These are phyloP conservation scores for Digitonthophagus gazella DNA, from an alignment of 2,888 invertebrate species.

Conservation along the genomic window DNA sequence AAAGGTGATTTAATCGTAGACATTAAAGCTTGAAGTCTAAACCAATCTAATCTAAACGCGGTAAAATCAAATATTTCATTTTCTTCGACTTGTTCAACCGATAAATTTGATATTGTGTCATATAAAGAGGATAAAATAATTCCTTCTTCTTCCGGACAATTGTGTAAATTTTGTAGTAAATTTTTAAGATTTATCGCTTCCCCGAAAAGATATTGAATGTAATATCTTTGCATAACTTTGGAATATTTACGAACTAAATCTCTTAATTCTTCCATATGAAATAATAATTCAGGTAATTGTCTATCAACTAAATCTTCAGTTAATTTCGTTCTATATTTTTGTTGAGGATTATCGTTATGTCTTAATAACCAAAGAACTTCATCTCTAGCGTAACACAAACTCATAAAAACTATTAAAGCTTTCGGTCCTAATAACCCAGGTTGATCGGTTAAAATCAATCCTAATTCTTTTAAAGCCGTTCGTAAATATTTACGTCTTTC, in stretches of 20 bases:
- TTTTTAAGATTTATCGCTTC: slow-evolving; percentile 90
- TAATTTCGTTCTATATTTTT: slow-evolving; percentile 77
- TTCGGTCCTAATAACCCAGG: slow-evolving; percentile 97
- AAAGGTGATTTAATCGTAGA: slow-evolving; percentile 79
- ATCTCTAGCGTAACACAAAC: slow-evolving; percentile 91
- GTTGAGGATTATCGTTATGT: slow-evolving; percentile 90
- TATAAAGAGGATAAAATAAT: slow-evolving; percentile 90
- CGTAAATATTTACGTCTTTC: slow-evolving; percentile 95
- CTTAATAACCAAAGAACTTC: slow-evolving; percentile 96
- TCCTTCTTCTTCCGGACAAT: slow-evolving; percentile 92
- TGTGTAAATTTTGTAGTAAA: slow-evolving; percentile 76
- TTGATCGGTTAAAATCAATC: slow-evolving; percentile 94
- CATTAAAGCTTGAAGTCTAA: slow-evolving; percentile 90
- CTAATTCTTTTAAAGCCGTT: slow-evolving; percentile 91
- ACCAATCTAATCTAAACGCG: slow-evolving; percentile 92
- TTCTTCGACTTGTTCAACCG: slow-evolving; percentile 94
- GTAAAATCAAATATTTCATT: slow-evolving; percentile 95
- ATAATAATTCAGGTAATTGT: slow-evolving; percentile 93
- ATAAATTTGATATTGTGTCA: slow-evolving; percentile 80
- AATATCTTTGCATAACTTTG: slow-evolving; percentile 73
- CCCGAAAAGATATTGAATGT: slow-evolving; percentile 94
- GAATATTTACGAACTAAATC: slow-evolving; percentile 86
- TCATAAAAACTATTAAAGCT: slow-evolving; percentile 94
- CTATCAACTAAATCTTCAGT: slow-evolving; percentile 94
- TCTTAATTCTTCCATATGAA: slow-evolving; percentile 97